These are phyloP conservation scores for Platichthys stellatus DNA, from an alignment of 2,113 vertebrate species.

Conservation along the genomic window DNA sequence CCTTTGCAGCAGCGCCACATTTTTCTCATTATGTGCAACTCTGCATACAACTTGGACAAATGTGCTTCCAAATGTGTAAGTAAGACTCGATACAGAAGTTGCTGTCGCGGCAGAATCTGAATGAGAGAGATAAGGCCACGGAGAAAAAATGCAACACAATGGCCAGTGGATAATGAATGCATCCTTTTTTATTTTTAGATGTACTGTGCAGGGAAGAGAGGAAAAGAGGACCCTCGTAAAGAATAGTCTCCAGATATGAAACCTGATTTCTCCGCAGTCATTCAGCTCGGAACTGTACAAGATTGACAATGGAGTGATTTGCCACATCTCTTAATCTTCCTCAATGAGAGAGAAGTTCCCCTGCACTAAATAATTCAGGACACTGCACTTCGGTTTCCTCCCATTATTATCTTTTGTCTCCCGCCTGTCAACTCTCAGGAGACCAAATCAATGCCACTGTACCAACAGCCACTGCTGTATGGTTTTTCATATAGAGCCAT, in stretches of 20 bases:
- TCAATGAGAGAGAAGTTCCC: conserved; percentile 75
- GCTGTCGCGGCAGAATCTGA: conserved; percentile 75
- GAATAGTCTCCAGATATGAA: conserved; percentile 70
- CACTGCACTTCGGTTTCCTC: conserved; percentile 68
- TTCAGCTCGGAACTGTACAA: conserved; percentile 57
- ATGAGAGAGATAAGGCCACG: conserved; percentile 73
- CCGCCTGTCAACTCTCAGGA: conserved; percentile 63
- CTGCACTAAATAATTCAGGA: conserved; percentile 79
- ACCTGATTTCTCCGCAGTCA: conserved; percentile 70
- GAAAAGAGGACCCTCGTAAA: conserved; percentile 54
- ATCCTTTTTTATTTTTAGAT: conserved; percentile 61
- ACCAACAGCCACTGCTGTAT: conserved; percentile 35
- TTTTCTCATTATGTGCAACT: conserved; percentile 64
- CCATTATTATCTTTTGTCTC: conserved; percentile 52
- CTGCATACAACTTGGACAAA: conserved; percentile 53
- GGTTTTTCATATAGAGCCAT: conserved; percentile 22
- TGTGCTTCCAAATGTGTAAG: conserved; percentile 40
- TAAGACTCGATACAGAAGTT: conserved; percentile 70
- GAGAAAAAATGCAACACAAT: conserved; percentile 70
- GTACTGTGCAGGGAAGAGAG: conserved; percentile 46
- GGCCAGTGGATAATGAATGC: conserved; percentile 71
- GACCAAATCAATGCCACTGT: conserved; percentile 49
- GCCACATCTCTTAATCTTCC: conserved; percentile 77
- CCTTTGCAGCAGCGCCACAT: conserved; percentile 8
- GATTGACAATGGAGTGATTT: conserved; percentile 77